Conservation (phyloP, 2,888 invertebrate genomes). For the Sussaba pulchella region DNA sequence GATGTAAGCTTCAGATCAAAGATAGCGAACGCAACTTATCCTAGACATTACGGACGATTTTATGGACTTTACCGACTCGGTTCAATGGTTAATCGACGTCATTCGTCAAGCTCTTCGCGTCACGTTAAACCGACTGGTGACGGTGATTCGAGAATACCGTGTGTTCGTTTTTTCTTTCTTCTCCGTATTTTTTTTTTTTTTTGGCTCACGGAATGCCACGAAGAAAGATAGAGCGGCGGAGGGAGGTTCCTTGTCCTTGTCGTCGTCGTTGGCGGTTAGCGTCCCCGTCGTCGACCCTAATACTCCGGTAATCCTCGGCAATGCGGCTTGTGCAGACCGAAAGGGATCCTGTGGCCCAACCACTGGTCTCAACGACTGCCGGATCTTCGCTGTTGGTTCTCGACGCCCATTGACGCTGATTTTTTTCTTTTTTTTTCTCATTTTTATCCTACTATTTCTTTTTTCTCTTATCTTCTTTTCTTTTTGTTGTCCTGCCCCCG, state of each 20-base stretch:
- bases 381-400: slow-evolving; percentile 21
- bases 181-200: not conserved
- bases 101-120: slow-evolving; percentile 51
- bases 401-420: not conserved
- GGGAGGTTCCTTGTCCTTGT: slow-evolving; percentile 15
- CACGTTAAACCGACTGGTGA: slow-evolving; percentile 29
- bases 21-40: not conserved
- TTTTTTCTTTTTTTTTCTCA: slow-evolving; percentile 10
- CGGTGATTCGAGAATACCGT: not conserved
- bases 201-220: slow-evolving; percentile 9
- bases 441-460: slow-evolving; percentile 23
- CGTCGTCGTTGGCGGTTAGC: slow-evolving; percentile 54
- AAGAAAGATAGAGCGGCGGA: slow-evolving; percentile 29
- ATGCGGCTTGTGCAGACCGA: slow-evolving; percentile 36
- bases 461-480: slow-evolving; percentile 18
- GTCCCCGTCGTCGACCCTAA: slow-evolving; percentile 58
- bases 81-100: slow-evolving; percentile 36
- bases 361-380: slow-evolving; percentile 42
- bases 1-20: too few species aligned
- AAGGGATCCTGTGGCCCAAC: too few species aligned
- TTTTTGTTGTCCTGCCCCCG: slow-evolving; percentile 6
- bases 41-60: not conserved
- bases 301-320: slow-evolving; percentile 64
- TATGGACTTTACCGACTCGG: slow-evolving; percentile 23
- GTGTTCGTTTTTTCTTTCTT: not conserved